Evolutionary conservation across 2,888 invertebrate species (phyloP).

Genomic region (Dorcus hopei): DNA sequence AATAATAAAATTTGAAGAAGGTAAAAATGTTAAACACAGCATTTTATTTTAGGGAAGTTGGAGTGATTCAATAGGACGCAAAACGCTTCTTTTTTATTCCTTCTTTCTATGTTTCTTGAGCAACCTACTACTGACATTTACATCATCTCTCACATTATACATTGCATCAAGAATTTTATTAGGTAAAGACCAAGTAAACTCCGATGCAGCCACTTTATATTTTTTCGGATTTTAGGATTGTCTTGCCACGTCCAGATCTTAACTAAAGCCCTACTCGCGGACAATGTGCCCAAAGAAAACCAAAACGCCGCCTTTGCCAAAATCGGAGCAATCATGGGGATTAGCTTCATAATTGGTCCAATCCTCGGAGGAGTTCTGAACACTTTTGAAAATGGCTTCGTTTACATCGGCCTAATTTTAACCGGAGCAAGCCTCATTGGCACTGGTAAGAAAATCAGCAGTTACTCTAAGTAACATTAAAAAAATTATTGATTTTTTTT

Average conservation of each 20-base stretch:
- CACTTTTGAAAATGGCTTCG: slow-evolving; percentile 53
- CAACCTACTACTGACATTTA: slow-evolving; percentile 51
- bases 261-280: slow-evolving; percentile 59
- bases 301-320: slow-evolving; percentile 59
- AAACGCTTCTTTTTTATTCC: slow-evolving; percentile 51
- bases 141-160: slow-evolving; percentile 51
- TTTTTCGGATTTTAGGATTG: slow-evolving; percentile 49
- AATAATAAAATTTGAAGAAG: not conserved
- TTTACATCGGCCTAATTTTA: slow-evolving; percentile 48
- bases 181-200: slow-evolving; percentile 45
- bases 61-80: slow-evolving; percentile 59
- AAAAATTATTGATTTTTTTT: not conserved
- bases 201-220: not conserved
- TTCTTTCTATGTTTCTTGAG: slow-evolving; percentile 51
- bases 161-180: slow-evolving; percentile 53
- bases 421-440: slow-evolving; percentile 52
- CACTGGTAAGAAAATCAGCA: slow-evolving; percentile 45
- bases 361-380: slow-evolving; percentile 61
- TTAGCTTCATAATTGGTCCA: slow-evolving; percentile 67
- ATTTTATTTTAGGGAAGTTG: slow-evolving; percentile 56
- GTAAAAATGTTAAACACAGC: not conserved
- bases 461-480: not conserved
- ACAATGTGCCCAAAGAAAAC: slow-evolving; percentile 52
- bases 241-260: slow-evolving; percentile 67
- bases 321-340: slow-evolving; percentile 61